Base-by-base conservation (phyloP, 2,888 invertebrate genomes). In the Yponomeuta plumbellus region DNA sequence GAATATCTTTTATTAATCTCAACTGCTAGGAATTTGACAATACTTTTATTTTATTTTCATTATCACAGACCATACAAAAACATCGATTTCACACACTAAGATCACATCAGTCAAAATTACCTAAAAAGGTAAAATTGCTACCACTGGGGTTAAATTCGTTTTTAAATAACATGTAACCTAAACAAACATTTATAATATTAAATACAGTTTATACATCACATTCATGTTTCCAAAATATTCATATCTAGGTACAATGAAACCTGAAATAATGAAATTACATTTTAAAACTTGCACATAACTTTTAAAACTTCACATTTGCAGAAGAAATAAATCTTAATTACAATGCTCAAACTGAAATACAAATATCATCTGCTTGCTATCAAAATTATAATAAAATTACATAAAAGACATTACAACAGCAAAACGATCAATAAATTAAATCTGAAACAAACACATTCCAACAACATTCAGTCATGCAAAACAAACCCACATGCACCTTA, bases 51-150 rank as follows among this genome's bases (percentile, higher is more conserved):
- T 52, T 52, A 22, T 59, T 72, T 72, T 73, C 79, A 79, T 79
- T 80, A 80, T 80, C 80, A 80, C 80, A 80, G 80, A 59, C 39
- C 66, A 58, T 59, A 66, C 63, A 39, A 13, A 58, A n/a, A 21
- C 62, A 34, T 40, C 40, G 4, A 62, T 62, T 62, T 17, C 10
- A n/a, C 39, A 34, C 34, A 59, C 20, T 59, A 22, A 11, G 59
- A 34, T 62, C 39, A 39, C 21, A 26, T 62, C 62, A 62, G 62
- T 62, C 62, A 20, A 62, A 62, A 62, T 26, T 61, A 39, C 21
- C 17, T 52, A 52, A 13, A 34, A 4, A 34, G 5, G 34, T 34
- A 34, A 34, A 61, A 34, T 26, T 61, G 13, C 21, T 61, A 17
- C 59, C 57, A 22, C 23, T 22, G 44, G 44, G 44, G 44, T 23